phyloP scores from a whole-genome alignment of 2,113 vertebrate species.

The Nettapus auritus region DNA sequence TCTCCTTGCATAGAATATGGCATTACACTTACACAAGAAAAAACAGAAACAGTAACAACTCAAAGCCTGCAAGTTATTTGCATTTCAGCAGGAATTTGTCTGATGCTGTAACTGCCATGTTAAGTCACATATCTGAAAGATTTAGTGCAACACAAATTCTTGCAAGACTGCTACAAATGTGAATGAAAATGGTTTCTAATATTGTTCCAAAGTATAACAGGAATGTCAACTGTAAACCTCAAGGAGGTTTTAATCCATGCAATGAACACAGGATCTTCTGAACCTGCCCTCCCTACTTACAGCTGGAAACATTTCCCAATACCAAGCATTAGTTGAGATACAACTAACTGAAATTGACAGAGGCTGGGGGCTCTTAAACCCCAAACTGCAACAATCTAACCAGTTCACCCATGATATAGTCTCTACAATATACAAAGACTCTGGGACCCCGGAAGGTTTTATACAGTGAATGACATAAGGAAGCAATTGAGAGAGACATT shows the following conservation, averaged over 20 bases:
- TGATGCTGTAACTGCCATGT: not conserved
- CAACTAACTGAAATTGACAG: not conserved
- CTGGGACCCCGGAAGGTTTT: not conserved
- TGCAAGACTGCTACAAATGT: not conserved
- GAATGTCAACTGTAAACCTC: conserved; percentile 42
- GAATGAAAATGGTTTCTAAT: not conserved
- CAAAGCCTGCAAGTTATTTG: not conserved
- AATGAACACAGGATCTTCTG: not conserved
- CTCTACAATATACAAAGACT: not conserved
- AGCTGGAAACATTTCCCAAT: not conserved
- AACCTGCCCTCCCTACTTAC: not conserved
- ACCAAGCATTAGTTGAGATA: not conserved
- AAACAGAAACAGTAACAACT: not conserved
- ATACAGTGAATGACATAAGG: not conserved
- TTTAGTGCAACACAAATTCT: conserved; percentile 17
- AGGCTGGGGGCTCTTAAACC: not conserved
- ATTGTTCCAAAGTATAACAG: conserved; percentile 1
- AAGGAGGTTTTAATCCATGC: not conserved
- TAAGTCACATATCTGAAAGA: not conserved
- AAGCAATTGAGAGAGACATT: not conserved
- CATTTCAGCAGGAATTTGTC: not conserved
- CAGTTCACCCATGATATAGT: not conserved
- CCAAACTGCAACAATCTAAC: not conserved
- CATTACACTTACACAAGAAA: not conserved
- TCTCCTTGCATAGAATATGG: not conserved